Percentiles rank a stretch among this genome's conserved stretches.
Evolutionary conservation across 2,113 vertebrate species (phyloP).

Genomic region (Epinephelus fuscoguttatus): DNA sequence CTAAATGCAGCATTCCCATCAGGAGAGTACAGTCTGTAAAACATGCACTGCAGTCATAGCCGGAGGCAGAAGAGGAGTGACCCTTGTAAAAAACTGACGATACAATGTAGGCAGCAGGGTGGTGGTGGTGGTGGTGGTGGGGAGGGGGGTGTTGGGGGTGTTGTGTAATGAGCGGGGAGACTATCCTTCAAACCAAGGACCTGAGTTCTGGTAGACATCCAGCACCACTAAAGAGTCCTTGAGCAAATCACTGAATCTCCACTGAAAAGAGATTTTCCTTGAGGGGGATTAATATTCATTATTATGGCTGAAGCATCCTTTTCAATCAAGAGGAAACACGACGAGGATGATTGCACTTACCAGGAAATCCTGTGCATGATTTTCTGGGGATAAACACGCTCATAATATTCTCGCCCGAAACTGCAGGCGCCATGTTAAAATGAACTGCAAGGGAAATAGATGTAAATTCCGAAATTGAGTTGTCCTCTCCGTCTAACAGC

Average conservation of each 20-base stretch:
- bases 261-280: slow-evolving; percentile 21
- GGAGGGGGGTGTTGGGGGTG: slow-evolving; percentile 2
- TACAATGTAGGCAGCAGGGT: slow-evolving; percentile 17
- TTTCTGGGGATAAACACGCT: slow-evolving; percentile 16
- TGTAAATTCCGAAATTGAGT: slow-evolving; percentile 46
- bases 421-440: not conserved
- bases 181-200: slow-evolving; percentile 40
- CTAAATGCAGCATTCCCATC: slow-evolving; percentile 49
- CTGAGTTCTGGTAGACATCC: slow-evolving; percentile 27
- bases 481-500: slow-evolving; percentile 37
- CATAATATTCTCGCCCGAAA: slow-evolving; percentile 13
- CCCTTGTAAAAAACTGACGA: slow-evolving; percentile 45
- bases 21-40: slow-evolving; percentile 50
- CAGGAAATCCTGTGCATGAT: not conserved
- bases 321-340: slow-evolving; percentile 14
- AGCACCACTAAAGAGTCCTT: slow-evolving; percentile 18
- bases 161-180: slow-evolving; percentile 25
- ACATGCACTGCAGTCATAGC: slow-evolving; percentile 59
- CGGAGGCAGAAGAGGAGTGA: slow-evolving; percentile 48
- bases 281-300: slow-evolving; percentile 32
- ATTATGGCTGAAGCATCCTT: slow-evolving; percentile 18
- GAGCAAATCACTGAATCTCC: slow-evolving; percentile 24
- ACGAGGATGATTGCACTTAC: slow-evolving; percentile 6
- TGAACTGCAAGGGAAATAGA: slow-evolving; percentile 17
- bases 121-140: not conserved